Percentiles rank a stretch among this genome's conserved stretches.
Conservation (phyloP, 2,888 invertebrate species). For the Netelia inedita region DNA sequence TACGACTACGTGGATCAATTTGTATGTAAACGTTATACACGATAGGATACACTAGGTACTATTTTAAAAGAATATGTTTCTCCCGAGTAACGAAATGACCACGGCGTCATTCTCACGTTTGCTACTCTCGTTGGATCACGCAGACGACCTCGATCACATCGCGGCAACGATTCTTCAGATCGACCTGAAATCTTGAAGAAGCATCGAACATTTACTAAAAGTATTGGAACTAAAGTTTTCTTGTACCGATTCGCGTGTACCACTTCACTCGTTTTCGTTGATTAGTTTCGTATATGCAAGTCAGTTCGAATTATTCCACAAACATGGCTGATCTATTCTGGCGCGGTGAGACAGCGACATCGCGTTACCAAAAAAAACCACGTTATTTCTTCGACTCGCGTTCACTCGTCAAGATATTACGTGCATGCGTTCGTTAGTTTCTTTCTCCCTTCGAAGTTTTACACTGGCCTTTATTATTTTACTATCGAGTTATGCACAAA, state of each 20-base stretch:
- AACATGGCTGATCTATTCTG: constrained; percentile 58
- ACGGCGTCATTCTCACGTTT: constrained; percentile 73
- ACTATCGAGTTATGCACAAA: background rate
- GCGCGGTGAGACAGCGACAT: constrained; percentile 27
- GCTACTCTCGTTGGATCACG: constrained; percentile 30
- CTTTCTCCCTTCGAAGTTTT: constrained; percentile 1
- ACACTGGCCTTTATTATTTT: constrained; percentile 9
- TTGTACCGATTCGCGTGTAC: constrained; percentile 40
- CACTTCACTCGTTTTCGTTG: background rate
- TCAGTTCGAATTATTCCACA: constrained; percentile 38
- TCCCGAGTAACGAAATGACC: constrained; percentile 78
- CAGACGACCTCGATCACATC: background rate
- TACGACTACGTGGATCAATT: constrained; percentile 78
- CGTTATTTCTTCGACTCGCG: constrained; percentile 64
- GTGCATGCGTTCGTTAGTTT: constrained; percentile 71
- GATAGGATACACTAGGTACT: constrained; percentile 67
- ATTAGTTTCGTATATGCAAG: constrained; percentile 2
- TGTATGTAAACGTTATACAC: constrained; percentile 8
- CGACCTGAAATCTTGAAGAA: constrained; percentile 12
- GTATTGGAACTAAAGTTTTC: constrained; percentile 14
- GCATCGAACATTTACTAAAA: background rate
- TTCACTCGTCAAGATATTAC: constrained; percentile 69
- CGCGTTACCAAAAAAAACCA: constrained; percentile 62
- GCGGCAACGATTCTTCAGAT: constrained; percentile 15
- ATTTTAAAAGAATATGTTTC: constrained; percentile 68